phyloP scores from a whole-genome alignment of 1,140 invertebrate genomes.

The Capitella teleta region DNA sequence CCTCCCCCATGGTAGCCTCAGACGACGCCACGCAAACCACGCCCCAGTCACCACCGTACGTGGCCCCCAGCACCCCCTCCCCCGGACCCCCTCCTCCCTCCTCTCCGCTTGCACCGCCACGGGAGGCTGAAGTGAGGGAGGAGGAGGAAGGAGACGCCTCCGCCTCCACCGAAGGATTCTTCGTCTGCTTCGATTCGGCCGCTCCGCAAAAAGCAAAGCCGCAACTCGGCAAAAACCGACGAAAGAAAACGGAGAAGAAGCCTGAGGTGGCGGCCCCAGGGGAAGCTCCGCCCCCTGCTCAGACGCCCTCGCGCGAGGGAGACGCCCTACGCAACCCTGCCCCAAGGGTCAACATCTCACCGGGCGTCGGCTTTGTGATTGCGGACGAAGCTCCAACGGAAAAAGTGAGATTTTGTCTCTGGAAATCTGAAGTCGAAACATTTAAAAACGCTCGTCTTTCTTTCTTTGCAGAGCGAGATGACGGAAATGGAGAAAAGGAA shows the following conservation, averaged over 20 bases:
- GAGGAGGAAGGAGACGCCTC: slow-evolving; percentile 1
- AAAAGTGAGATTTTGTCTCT: not conserved
- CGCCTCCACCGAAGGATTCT: slow-evolving; percentile 15
- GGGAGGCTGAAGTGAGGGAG: not conserved
- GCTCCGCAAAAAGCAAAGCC: slow-evolving; percentile 1
- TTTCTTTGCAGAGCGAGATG: slow-evolving; percentile 53
- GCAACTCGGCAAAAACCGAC: not conserved
- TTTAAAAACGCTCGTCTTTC: not conserved
- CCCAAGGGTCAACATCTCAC: not conserved
- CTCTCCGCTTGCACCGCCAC: not conserved
- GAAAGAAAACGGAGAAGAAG: not conserved
- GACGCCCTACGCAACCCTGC: not conserved
- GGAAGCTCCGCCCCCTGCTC: not conserved
- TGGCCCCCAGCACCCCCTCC: not conserved
- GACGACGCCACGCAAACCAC: no score
- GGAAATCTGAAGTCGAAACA: not conserved
- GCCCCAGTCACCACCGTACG: not conserved
- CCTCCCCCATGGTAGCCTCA: no score
- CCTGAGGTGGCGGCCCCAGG: not conserved
- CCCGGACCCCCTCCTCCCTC: slow-evolving; percentile 1
- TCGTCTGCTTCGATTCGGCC: slow-evolving; percentile 10
- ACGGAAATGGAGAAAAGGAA: slow-evolving; percentile 85
- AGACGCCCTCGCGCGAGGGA: not conserved
- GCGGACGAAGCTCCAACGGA: slow-evolving; percentile 47
- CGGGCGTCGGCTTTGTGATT: slow-evolving; percentile 55